Conservation (phyloP, 2,888 invertebrate species). For the Scrobipalpa atriplicella region DNA sequence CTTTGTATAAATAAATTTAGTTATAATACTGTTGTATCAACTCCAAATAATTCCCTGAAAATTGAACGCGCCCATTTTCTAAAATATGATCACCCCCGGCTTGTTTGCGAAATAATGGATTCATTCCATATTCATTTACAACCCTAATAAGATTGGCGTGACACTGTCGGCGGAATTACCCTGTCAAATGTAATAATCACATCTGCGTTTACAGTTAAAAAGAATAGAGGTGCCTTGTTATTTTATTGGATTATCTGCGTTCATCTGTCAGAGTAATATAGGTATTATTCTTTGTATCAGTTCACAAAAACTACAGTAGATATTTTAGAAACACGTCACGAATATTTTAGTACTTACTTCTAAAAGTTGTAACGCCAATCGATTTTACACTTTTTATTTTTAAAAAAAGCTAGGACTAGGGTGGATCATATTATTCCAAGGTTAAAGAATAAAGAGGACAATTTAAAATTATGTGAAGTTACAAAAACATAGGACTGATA, state of each 20-base stretch:
- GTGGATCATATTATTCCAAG: no score
- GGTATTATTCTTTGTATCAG: no score
- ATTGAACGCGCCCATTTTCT: slow-evolving; percentile 53
- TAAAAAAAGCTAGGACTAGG: no score
- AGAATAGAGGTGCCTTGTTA: background rate
- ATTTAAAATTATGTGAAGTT: no score
- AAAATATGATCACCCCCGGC: slow-evolving; percentile 68
- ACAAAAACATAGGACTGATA: no score
- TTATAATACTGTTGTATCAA: slow-evolving; percentile 36
- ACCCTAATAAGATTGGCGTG: slow-evolving; percentile 75
- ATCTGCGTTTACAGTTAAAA: slow-evolving; percentile 43
- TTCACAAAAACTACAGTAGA: no score
- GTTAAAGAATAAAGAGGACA: no score
- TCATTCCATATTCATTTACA: slow-evolving; percentile 82
- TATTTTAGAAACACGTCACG: no score
- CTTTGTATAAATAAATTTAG: background rate
- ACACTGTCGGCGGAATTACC: slow-evolving; percentile 70
- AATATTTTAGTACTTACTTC: no score
- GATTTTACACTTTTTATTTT: no score
- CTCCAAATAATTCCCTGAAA: slow-evolving; percentile 49
- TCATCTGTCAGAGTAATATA: no score
- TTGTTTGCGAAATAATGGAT: slow-evolving; percentile 81
- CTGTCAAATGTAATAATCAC: slow-evolving; percentile 76
- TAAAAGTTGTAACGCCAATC: no score
- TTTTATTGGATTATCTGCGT: background rate